Percentiles rank a stretch among this genome's conserved stretches.
These are phyloP conservation scores for Ptychobarbus kaznakovi DNA, from an alignment of 2,797 vertebrate species.

Conservation along the genomic window DNA sequence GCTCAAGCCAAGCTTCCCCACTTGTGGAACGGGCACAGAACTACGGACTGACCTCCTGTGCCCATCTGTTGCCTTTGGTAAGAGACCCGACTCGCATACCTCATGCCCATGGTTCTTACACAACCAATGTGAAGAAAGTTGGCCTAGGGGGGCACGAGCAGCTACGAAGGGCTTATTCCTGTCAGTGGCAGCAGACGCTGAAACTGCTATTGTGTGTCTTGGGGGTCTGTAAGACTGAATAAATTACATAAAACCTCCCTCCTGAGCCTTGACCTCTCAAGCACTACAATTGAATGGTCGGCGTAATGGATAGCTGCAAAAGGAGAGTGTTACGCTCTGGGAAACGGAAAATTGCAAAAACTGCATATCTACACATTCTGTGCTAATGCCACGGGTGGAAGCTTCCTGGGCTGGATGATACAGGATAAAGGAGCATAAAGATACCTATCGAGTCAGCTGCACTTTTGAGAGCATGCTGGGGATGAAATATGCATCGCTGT, in stretches of 20 bases:
- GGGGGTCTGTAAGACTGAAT: slow-evolving; percentile 8
- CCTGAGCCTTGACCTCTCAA: background rate
- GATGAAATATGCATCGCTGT: slow-evolving; percentile 37
- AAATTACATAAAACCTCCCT: slow-evolving; percentile 32
- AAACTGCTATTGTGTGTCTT: slow-evolving; percentile 4
- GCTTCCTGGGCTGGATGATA: slow-evolving; percentile 6
- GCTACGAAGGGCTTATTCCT: background rate
- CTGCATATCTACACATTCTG: slow-evolving; percentile 15
- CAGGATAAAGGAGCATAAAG: slow-evolving; percentile 46
- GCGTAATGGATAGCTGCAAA: slow-evolving; percentile 16
- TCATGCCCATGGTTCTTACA: slow-evolving; percentile 24
- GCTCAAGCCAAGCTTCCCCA: slow-evolving; percentile 42
- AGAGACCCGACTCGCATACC: slow-evolving; percentile 41
- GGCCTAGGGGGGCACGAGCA: background rate
- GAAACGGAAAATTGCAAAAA: slow-evolving; percentile 46
- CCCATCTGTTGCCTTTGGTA: slow-evolving; percentile 57
- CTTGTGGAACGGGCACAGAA: slow-evolving; percentile 43
- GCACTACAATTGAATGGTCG: background rate
- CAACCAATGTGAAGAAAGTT: background rate
- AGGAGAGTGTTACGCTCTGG: slow-evolving; percentile 17
- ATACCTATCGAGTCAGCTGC: slow-evolving; percentile 42
- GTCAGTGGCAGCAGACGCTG: slow-evolving; percentile 2
- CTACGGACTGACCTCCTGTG: slow-evolving; percentile 57
- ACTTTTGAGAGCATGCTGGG: slow-evolving; percentile 26
- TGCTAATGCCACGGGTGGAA: slow-evolving; percentile 22